Evolutionary conservation across 2,888 invertebrate genomes (phyloP).

Genomic region (Pycnomerus fuliginosus): DNA sequence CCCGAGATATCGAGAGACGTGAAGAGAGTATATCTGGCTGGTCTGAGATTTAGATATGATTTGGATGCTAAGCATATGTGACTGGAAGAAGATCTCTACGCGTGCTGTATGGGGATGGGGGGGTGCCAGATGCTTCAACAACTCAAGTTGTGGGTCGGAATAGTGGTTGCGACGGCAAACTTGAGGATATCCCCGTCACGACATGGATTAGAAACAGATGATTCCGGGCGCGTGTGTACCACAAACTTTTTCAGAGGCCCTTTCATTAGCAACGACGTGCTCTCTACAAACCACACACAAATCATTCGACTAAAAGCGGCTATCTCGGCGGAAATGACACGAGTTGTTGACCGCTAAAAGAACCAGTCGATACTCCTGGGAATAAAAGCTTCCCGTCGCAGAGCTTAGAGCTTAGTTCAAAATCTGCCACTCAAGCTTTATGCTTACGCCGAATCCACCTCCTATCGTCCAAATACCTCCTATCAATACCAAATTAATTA

Average conservation of each 20-base stretch:
- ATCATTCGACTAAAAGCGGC: too few relatives aligned
- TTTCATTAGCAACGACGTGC: too few relatives aligned
- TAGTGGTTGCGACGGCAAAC: too few relatives aligned
- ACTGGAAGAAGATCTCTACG: constrained; percentile 9
- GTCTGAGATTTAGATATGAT: constrained; percentile 40
- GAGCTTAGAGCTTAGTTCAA: constrained; percentile 23
- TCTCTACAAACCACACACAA: too few relatives aligned
- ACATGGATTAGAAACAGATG: constrained; percentile 12
- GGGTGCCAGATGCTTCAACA: constrained; percentile 40
- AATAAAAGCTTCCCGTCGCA: constrained; percentile 18
- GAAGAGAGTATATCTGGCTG: constrained; percentile 18
- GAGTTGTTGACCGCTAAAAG: too few relatives aligned
- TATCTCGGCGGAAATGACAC: too few relatives aligned
- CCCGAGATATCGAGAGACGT: constrained; percentile 37
- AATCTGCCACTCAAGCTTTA: constrained; percentile 28
- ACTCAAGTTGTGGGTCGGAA: too few relatives aligned
- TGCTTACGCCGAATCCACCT: constrained; percentile 20
- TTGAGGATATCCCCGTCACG: too few relatives aligned
- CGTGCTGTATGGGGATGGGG: constrained; percentile 1
- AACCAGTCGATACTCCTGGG: constrained; percentile 11
- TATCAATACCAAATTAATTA: too few relatives aligned
- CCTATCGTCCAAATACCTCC: too few relatives aligned
- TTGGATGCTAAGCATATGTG: constrained; percentile 40
- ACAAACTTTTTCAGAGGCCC: too few relatives aligned
- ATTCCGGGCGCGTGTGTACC: too few relatives aligned